Base-by-base conservation (phyloP, 1,140 invertebrate species). In the Dendrolimus punctatus region DNA sequence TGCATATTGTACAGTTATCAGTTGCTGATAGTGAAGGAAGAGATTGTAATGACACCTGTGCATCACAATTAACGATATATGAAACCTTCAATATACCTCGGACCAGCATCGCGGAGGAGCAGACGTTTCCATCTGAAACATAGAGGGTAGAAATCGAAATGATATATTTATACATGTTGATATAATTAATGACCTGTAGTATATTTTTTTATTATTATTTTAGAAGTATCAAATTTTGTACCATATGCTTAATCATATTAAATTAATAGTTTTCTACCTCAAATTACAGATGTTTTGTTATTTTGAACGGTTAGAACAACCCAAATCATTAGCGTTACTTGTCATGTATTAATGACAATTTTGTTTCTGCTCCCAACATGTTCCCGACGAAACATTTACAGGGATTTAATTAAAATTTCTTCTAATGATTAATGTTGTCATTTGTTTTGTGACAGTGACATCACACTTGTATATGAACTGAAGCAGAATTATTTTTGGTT, bases 391-490 rank as follows among this genome's bases (percentile, higher is more conserved):
- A 51, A 60, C 56, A 49, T 57, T 59, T 57, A 64, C 49, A 52
- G 37, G 55, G 48, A 42, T 53, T 60, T 57, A 53, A 60, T 64
- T 60, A 60, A 64, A 53, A 60, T 64, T 60, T 58, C 56, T 59
- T 50, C 40, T 41, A 41, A 52, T 57, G 60, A 55, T 58, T 42
- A 43, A 62, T 46, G 38, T 36, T 9, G 38, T 51, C 58, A 58
- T 54, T 56, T 58, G 55, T 61, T 58, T 55, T 58, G 45, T 61
- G 62, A 62, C 6, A 8, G n/a, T 23, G 23, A 23, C 58, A 45
- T 57, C 54, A 63, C 39, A 39, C 42, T 37, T 46, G 53, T 38
- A 47, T 40, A 39, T 39, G 3, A 23, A 23, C 23, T 23, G 5
- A 6, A 23, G 6, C 6, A 23, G 9, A 8, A 46, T 45, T 49